Evolutionary conservation across 2,113 vertebrate genomes (phyloP).

Genomic region (Phycodurus eques): DNA sequence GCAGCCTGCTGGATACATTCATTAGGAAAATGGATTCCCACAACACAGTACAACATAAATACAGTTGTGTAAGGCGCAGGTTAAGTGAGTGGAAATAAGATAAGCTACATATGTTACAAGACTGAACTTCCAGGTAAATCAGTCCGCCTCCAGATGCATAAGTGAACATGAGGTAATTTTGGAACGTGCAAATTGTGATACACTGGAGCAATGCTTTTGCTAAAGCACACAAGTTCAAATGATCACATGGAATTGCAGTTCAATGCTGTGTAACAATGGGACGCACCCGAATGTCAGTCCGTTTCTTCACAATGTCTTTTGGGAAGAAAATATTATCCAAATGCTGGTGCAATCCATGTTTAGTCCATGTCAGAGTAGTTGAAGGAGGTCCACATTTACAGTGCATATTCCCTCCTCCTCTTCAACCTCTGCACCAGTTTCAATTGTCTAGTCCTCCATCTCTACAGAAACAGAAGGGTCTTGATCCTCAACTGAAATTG

Average conservation of each 20-base stretch:
- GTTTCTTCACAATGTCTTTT: slow-evolving; percentile 14
- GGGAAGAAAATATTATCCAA: slow-evolving; percentile 30
- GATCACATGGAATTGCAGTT: slow-evolving; percentile 10
- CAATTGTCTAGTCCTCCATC: slow-evolving; percentile 62
- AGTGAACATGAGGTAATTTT: not conserved
- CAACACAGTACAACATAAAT: slow-evolving; percentile 28
- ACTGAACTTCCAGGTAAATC: slow-evolving; percentile 9
- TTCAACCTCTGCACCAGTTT: slow-evolving; percentile 19
- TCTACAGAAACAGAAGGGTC: slow-evolving; percentile 71
- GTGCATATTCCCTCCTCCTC: slow-evolving; percentile 31
- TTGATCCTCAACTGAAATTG: slow-evolving; percentile 62
- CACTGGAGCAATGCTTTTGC: slow-evolving; percentile 1
- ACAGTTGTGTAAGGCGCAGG: slow-evolving; percentile 35
- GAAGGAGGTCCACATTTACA: slow-evolving; percentile 35
- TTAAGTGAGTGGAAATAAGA: slow-evolving; percentile 11
- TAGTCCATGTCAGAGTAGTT: slow-evolving; percentile 31
- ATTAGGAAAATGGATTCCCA: slow-evolving; percentile 24
- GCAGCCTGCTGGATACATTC: slow-evolving; percentile 36
- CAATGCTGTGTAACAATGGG: slow-evolving; percentile 6
- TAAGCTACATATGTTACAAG: slow-evolving; percentile 18
- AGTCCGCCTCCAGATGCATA: slow-evolving; percentile 7
- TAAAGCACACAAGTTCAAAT: slow-evolving; percentile 2
- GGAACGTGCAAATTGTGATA: slow-evolving; percentile 17
- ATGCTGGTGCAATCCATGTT: slow-evolving; percentile 30
- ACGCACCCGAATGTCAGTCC: slow-evolving; percentile 16